A percentile compares a stretch with the other conserved stretches of the same genome.
Evolutionary conservation across 2,113 vertebrate genomes (phyloP).

Genomic region (Fulica atra): DNA sequence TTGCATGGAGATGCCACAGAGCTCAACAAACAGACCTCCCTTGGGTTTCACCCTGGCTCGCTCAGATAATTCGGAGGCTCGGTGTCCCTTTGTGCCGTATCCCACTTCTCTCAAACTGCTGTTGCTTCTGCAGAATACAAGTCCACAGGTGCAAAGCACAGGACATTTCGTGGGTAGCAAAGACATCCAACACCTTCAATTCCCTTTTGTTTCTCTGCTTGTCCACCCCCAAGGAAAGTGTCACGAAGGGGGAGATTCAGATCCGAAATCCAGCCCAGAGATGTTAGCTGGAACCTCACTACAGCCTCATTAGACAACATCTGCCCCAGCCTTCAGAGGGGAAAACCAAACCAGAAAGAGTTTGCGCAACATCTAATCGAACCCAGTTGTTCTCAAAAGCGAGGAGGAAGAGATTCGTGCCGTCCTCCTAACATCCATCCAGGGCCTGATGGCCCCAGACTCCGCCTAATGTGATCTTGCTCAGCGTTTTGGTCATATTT

Average conservation of each 20-base stretch:
- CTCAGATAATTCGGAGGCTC: not conserved
- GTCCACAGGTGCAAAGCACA: fast-evolving
- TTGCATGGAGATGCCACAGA: not conserved
- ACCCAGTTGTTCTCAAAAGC: not conserved
- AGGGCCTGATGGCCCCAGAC: not conserved
- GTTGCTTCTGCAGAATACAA: not conserved
- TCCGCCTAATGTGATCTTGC: not conserved
- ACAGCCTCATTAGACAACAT: not conserved
- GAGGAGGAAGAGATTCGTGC: not conserved
- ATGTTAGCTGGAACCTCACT: not conserved
- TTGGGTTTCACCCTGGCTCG: not conserved
- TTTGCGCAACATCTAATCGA: not conserved
- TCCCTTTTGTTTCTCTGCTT: not conserved
- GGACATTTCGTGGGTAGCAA: fast-evolving
- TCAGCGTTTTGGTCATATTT: not conserved
- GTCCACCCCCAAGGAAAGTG: not conserved
- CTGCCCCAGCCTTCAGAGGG: not conserved
- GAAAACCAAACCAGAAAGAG: not conserved
- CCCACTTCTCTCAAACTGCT: not conserved
- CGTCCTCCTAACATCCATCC: not conserved
- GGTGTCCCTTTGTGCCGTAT: not conserved
- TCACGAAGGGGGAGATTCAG: not conserved
- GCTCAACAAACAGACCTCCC: not conserved
- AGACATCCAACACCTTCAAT: not conserved
- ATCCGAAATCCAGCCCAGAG: not conserved